Percentiles rank a stretch among this genome's conserved stretches.
These are phyloP conservation scores for Drosophila algonquin DNA, from an alignment of 2,888 invertebrate species.

Conservation along the genomic window DNA sequence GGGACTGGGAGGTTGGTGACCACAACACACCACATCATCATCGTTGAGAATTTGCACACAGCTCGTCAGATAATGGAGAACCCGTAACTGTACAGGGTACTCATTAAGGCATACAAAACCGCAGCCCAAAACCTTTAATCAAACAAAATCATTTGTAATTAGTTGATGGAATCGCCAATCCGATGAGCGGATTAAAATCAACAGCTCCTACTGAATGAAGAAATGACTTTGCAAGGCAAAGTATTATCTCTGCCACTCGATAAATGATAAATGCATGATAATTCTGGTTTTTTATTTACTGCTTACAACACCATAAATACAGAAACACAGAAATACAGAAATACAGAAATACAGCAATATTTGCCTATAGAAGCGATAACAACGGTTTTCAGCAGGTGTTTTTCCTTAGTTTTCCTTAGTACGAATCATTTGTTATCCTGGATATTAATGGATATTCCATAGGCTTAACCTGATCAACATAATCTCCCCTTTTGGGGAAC, in stretches of 20 bases:
- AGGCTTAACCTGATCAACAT: not conserved
- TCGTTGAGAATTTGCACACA: not conserved
- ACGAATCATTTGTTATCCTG: not conserved
- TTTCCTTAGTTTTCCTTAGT: not conserved
- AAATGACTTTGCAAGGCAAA: constrained; percentile 1
- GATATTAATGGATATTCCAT: not conserved
- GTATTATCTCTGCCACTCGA: constrained; percentile 21
- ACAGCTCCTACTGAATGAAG: constrained; percentile 8
- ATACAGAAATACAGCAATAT: constrained; percentile 1
- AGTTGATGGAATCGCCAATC: constrained; percentile 4
- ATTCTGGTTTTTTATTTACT: constrained; percentile 40
- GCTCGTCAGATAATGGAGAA: not conserved
- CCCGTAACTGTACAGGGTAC: no score
- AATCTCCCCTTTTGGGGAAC: not conserved
- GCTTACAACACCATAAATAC: constrained; percentile 28
- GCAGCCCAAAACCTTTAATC: constrained; percentile 61
- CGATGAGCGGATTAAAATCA: constrained; percentile 41
- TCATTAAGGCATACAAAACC: constrained; percentile 22
- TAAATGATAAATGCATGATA: constrained; percentile 40
- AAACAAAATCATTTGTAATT: constrained; percentile 71
- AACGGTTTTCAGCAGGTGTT: constrained; percentile 5
- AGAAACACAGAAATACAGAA: constrained; percentile 2
- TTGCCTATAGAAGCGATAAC: constrained; percentile 18
- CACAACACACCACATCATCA: not conserved
- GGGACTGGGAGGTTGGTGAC: not conserved